Conservation (phyloP, 1,140 invertebrate genomes). For the Grapholita molesta region DNA sequence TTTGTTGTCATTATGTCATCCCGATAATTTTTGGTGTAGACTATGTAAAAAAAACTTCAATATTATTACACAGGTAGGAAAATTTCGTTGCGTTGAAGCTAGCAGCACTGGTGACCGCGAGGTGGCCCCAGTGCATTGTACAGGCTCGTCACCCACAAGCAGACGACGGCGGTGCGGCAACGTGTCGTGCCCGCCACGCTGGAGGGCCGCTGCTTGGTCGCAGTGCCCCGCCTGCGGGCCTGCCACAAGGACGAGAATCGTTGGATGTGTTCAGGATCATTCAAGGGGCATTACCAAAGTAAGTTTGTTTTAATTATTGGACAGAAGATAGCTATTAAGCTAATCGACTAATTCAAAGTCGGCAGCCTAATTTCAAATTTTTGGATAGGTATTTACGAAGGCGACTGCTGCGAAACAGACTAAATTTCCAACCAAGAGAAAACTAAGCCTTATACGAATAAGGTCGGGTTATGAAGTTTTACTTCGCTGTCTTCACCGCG, state of each 20-base stretch:
- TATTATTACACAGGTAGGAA: conserved; percentile 47
- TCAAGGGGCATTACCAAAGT: conserved; percentile 67
- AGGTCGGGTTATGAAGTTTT: too few species aligned
- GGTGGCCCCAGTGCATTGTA: conserved; percentile 55
- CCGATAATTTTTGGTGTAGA: too few species aligned
- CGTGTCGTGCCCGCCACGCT: conserved; percentile 61
- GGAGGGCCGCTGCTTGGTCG: conserved; percentile 65
- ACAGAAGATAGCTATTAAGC: neutral
- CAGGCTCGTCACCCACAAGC: conserved; percentile 42
- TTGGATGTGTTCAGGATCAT: conserved; percentile 69
- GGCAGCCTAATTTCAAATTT: too few species aligned
- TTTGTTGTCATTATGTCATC: too few species aligned
- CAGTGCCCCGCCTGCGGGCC: conserved; percentile 68
- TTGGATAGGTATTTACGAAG: too few species aligned
- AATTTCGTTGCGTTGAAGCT: conserved; percentile 58
- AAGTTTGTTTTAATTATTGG: conserved; percentile 5
- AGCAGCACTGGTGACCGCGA: conserved; percentile 42
- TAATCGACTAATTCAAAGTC: too few species aligned
- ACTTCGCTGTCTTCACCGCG: too few species aligned
- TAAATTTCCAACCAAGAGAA: too few species aligned
- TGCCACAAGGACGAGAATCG: conserved; percentile 52
- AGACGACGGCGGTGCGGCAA: conserved; percentile 52
- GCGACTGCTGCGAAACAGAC: too few species aligned
- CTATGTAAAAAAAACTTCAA: neutral
- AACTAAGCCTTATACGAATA: too few species aligned